These are phyloP conservation scores for Pteronura brasiliensis DNA, from an alignment of 2,113 vertebrate genomes.

Conservation along the genomic window DNA sequence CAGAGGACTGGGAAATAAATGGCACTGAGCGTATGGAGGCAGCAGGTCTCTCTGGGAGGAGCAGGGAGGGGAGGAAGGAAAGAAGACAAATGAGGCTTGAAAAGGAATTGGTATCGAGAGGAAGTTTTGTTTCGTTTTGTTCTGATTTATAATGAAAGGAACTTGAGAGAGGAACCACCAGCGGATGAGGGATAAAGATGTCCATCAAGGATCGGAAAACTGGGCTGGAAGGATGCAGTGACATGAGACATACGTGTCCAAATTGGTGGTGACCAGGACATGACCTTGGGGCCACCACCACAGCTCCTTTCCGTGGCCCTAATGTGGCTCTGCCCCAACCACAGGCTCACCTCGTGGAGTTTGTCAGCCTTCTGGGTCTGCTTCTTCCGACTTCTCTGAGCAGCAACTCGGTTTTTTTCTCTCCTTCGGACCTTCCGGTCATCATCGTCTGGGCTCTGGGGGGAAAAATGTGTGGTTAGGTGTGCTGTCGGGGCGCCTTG, in stretches of 20 bases:
- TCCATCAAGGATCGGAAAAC: rapidly evolving
- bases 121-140: not conserved
- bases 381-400: conserved; percentile 94
- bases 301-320: not conserved
- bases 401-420: conserved; percentile 95
- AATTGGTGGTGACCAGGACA: not conserved
- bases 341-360: conserved; percentile 89
- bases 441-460: conserved; percentile 87
- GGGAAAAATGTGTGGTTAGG: not conserved
- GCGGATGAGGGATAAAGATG: not conserved
- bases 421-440: conserved; percentile 89
- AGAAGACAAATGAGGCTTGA: not conserved
- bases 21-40: not conserved
- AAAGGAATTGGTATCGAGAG: not conserved
- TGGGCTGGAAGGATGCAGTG: not conserved
- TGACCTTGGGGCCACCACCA: not conserved
- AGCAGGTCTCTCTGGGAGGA: not conserved
- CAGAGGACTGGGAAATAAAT: not conserved
- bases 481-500: rapidly evolving
- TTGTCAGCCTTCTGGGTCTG: conserved; percentile 95
- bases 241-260: not conserved
- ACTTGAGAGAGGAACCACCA: not conserved
- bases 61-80: not conserved
- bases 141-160: not conserved
- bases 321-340: not conserved